These are phyloP conservation scores for Zenarchopterus dispar DNA, from an alignment of 2,797 vertebrate species.

Conservation along the genomic window DNA sequence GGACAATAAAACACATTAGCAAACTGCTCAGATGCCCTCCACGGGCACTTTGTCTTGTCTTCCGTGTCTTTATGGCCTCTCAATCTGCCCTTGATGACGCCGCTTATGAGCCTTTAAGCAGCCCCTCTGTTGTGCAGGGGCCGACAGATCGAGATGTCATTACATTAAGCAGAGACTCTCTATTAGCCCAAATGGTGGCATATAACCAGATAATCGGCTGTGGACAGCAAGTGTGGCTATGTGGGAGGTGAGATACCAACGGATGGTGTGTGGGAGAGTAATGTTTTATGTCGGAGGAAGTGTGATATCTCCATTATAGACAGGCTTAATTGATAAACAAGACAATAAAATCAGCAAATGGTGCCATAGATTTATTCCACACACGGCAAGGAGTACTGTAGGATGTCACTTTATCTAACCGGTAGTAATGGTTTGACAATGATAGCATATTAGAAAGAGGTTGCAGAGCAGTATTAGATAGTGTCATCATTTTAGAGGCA, in stretches of 20 bases:
- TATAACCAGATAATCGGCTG: constrained; percentile 69
- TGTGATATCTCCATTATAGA: constrained; percentile 78
- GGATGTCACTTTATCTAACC: constrained; percentile 47
- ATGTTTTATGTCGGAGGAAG: constrained; percentile 79
- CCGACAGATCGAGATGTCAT: constrained; percentile 68
- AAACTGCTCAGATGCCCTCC: constrained; percentile 63
- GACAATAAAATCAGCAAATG: constrained; percentile 72
- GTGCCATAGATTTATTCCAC: constrained; percentile 59
- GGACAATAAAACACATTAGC: constrained; percentile 62
- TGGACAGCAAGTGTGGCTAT: constrained; percentile 78
- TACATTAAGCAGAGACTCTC: constrained; percentile 71
- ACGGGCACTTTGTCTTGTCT: constrained; percentile 53
- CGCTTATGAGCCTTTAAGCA: constrained; percentile 59
- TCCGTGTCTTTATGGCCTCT: constrained; percentile 53
- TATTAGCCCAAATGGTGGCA: constrained; percentile 79
- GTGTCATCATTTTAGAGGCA: constrained; percentile 63
- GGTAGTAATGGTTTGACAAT: constrained; percentile 50
- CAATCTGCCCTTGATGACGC: constrained; percentile 67
- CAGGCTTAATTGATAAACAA: constrained; percentile 80
- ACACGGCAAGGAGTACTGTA: constrained; percentile 22
- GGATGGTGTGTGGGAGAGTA: constrained; percentile 82
- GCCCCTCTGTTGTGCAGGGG: constrained; percentile 44
- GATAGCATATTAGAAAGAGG: constrained; percentile 58
- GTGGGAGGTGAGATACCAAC: constrained; percentile 81
- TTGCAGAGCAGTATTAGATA: constrained; percentile 56